A percentile compares a stretch with the other conserved stretches of the same genome.
Conservation (phyloP, 2,888 invertebrate species). For the Timema cristinae region DNA sequence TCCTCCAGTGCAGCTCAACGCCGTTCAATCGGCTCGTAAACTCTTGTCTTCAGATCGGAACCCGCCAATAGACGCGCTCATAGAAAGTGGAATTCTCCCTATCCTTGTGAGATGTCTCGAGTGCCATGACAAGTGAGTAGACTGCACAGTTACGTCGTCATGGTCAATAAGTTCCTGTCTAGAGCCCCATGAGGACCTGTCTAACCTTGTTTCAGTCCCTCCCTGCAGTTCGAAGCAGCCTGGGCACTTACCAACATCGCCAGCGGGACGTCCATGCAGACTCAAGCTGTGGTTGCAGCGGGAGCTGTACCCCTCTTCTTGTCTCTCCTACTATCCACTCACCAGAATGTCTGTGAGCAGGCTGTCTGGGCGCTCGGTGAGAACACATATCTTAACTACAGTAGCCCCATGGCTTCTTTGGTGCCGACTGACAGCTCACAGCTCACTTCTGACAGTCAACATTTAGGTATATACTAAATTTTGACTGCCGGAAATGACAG, state of each 20-base stretch:
- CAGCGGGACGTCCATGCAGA: slow-evolving; percentile 89
- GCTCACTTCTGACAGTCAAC: too few species aligned
- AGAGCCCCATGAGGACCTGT: too few species aligned
- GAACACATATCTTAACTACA: slow-evolving; percentile 21
- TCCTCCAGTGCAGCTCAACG: slow-evolving; percentile 77
- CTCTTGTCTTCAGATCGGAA: slow-evolving; percentile 95
- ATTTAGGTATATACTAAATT: too few species aligned
- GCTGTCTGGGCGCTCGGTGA: slow-evolving; percentile 97
- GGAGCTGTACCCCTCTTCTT: slow-evolving; percentile 96
- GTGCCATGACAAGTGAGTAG: slow-evolving; percentile 63
- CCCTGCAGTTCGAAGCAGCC: slow-evolving; percentile 94
- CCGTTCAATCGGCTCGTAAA: slow-evolving; percentile 94
- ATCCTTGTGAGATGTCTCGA: slow-evolving; percentile 88
- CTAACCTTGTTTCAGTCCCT: slow-evolving; percentile 54
- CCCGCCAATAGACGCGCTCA: slow-evolving; percentile 96
- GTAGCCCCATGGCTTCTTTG: too few species aligned
- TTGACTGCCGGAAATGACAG: too few species aligned
- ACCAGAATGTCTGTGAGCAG: slow-evolving; percentile 98
- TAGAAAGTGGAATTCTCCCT: slow-evolving; percentile 90
- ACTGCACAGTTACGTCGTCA: too few species aligned
- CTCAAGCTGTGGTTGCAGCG: slow-evolving; percentile 84
- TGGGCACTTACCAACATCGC: slow-evolving; percentile 98
- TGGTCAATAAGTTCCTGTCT: too few species aligned
- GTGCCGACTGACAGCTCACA: too few species aligned
- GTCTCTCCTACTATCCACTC: slow-evolving; percentile 83